Base-by-base conservation (phyloP, 2,113 vertebrate species). In the Aldabrachelys gigantea region DNA sequence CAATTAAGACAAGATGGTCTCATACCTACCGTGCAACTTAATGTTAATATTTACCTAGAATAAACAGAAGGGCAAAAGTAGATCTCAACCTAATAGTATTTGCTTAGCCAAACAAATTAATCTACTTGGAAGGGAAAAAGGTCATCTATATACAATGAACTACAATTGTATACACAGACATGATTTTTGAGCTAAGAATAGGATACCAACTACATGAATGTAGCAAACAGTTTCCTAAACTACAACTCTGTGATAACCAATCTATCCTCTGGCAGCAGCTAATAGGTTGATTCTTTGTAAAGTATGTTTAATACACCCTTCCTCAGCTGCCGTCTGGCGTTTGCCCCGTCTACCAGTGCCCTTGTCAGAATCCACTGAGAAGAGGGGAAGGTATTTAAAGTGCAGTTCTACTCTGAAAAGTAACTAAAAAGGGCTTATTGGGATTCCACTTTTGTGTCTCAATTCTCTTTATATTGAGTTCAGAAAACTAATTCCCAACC, bases 11-110 rank as follows among this genome's bases (percentile, higher is more conserved):
- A 85, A 76, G 93, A 82, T 85, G 82, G 78, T 81, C 88, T 95
- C 96, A 80, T 95, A 86, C 91, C 97, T 95, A 80, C 54, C 4
- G 22, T 56, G 86, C 87, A 95, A 91, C 35, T 89, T 92, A 92
- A 62, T 82, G 52, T 85, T 84, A 97, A 85, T 87, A 93, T 94
- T 97, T 96, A 91, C 94, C 89, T 95, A 96, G 95, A 96, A 96
- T 27, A 22, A 95, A 93, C 89, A 84, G 89, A 91, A 89, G 84
- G 82, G 88, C 81, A 95, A 82, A 95, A 86, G 24, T 29, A 94
- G 54, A 22, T 38, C 88, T 89, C 91, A 94, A 88, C 44, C 78
- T 52, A 87, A 80, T 19, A 87, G 79, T 52, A 35, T 85, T 89
- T 93, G 56, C 93, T 95, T 92, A 96, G 79, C 54, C 65, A 85